These are phyloP conservation scores for Azorinus chamasolen DNA, from an alignment of 2,888 invertebrate species.

Conservation along the genomic window DNA sequence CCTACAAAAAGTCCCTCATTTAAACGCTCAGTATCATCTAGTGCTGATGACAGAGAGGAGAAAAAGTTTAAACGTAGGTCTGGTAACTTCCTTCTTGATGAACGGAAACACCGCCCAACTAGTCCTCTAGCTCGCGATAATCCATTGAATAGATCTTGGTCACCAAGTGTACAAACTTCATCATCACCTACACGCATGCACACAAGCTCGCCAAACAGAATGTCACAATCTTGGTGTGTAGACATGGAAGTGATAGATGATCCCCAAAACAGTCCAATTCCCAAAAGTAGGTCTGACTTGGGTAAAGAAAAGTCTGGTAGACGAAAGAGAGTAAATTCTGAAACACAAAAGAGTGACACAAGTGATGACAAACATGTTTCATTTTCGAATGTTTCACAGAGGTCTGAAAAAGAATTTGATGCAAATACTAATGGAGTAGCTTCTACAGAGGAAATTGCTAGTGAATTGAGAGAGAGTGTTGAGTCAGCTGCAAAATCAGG, in stretches of 20 bases:
- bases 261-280: slow-evolving; percentile 22
- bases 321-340: slow-evolving; percentile 4
- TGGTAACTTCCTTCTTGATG: slow-evolving; percentile 75
- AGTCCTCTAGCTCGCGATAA: slow-evolving; percentile 59
- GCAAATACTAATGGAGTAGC: slow-evolving; percentile 3
- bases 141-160: slow-evolving; percentile 58
- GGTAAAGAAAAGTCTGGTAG: slow-evolving; percentile 14
- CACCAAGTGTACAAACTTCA: slow-evolving; percentile 52
- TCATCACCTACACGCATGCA: slow-evolving; percentile 32
- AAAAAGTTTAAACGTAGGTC: slow-evolving; percentile 77
- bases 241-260: slow-evolving; percentile 31
- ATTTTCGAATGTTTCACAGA: slow-evolving; percentile 37
- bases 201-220: slow-evolving; percentile 39
- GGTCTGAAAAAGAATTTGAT: slow-evolving; percentile 24
- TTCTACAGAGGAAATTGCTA: neutral
- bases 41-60: slow-evolving; percentile 66
- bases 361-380: slow-evolving; percentile 33
- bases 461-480: neutral
- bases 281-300: slow-evolving; percentile 27
- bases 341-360: slow-evolving; percentile 5
- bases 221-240: slow-evolving; percentile 71
- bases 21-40: slow-evolving; percentile 66
- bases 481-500: slow-evolving; percentile 13
- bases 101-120: slow-evolving; percentile 55
- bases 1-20: slow-evolving; percentile 64